Conservation (phyloP, 1,140 invertebrate species). For the Schlechtendalia chinensis region DNA sequence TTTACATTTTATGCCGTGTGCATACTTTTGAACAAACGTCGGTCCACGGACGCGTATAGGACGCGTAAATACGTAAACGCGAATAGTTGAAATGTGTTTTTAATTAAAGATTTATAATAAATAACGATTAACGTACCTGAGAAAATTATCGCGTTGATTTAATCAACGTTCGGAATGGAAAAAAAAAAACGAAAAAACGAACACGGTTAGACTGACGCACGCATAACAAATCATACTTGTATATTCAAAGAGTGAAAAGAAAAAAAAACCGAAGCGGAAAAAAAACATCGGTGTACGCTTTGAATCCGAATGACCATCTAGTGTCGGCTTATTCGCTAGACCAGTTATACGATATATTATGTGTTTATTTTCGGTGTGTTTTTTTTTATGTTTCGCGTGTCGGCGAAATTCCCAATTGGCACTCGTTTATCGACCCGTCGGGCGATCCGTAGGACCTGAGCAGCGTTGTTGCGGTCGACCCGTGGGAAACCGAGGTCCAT, state of each 20-base stretch:
- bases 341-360: neutral
- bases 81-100: neutral
- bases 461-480: conserved; percentile 15
- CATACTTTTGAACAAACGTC: too few species aligned
- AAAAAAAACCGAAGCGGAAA: neutral
- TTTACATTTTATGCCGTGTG: too few species aligned
- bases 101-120: neutral
- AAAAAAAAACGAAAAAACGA: neutral
- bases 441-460: neutral
- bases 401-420: conserved; percentile 15
- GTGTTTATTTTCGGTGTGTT: neutral
- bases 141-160: neutral
- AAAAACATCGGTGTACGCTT: neutral
- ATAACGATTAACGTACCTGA: conserved; percentile 5
- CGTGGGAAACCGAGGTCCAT: conserved; percentile 37
- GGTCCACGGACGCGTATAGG: too few species aligned
- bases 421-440: conserved; percentile 22
- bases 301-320: neutral
- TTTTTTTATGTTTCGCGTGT: conserved; percentile 18
- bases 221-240: neutral
- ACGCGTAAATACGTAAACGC: neutral
- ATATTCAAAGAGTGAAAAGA: neutral
- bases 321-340: neutral
- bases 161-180: too few species aligned
- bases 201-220: neutral